These are phyloP conservation scores for Euclidia mi DNA, from an alignment of 2,888 invertebrate genomes.

Conservation along the genomic window DNA sequence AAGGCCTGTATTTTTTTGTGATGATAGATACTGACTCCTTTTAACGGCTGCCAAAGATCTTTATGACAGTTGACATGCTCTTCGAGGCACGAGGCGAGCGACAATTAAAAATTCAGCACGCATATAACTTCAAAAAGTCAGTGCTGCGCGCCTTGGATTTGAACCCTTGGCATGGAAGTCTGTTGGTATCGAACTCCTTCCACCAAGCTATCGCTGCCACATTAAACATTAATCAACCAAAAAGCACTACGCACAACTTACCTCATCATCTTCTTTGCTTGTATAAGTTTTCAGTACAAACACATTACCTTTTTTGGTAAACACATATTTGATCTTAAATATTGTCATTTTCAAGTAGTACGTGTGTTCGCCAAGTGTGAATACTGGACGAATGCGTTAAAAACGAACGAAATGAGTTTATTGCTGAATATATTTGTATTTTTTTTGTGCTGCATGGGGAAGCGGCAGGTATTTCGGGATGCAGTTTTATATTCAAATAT, in stretches of 20 bases:
- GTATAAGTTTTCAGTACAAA: constrained; percentile 11
- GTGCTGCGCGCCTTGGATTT: too few species aligned
- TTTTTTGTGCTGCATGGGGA: constrained; percentile 65
- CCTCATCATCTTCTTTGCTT: constrained; percentile 3
- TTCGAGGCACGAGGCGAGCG: too few species aligned
- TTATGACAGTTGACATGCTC: too few species aligned
- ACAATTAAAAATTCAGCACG: too few species aligned
- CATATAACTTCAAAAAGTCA: too few species aligned
- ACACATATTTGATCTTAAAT: constrained; percentile 20
- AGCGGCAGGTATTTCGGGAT: constrained; percentile 4
- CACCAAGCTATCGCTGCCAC: too few species aligned
- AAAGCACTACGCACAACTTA: constrained; percentile 1
- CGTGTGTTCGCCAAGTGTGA: neutral
- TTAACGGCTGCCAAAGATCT: too few species aligned
- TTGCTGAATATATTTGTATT: constrained; percentile 27
- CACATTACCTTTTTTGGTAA: constrained; percentile 12
- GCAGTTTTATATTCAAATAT: constrained; percentile 19
- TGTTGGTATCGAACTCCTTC: too few species aligned
- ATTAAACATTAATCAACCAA: too few species aligned
- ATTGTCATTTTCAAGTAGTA: constrained; percentile 10
- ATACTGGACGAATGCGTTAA: constrained; percentile 13
- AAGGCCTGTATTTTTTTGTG: too few species aligned
- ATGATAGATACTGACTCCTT: too few species aligned
- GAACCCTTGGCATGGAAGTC: too few species aligned
- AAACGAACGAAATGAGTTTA: constrained; percentile 23